phyloP scores from a whole-genome alignment of 2,113 vertebrate genomes.

The Prunella fulvescens region DNA sequence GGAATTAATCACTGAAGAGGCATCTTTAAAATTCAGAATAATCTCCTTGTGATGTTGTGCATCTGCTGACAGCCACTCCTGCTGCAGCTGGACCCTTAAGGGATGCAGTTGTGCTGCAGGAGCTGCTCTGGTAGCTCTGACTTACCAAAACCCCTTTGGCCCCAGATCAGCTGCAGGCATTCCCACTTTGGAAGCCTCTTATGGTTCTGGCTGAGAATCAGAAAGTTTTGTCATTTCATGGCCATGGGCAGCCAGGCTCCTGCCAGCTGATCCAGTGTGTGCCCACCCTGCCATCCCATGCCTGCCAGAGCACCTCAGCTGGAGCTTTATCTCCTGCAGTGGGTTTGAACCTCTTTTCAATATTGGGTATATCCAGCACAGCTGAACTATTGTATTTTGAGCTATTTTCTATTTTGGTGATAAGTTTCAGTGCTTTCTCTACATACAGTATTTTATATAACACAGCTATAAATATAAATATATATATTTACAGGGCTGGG shows the following conservation, averaged over 20 bases:
- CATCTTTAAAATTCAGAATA: background rate
- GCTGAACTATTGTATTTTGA: slow-evolving; percentile 44
- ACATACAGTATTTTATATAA: slow-evolving; percentile 59
- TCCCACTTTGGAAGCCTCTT: background rate
- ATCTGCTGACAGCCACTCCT: accelerated
- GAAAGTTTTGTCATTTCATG: background rate
- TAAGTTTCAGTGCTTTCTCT: slow-evolving; percentile 51
- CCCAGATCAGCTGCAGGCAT: accelerated
- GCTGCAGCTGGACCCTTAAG: background rate
- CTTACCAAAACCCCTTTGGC: background rate
- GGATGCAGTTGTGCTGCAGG: background rate
- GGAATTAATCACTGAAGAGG: background rate
- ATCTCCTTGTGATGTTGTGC: background rate
- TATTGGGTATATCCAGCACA: slow-evolving; percentile 13
- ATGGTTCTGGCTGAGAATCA: background rate
- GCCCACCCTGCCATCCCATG: background rate
- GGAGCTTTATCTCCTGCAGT: slow-evolving; percentile 11
- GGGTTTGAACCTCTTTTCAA: slow-evolving; percentile 36
- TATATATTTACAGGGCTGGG: slow-evolving; percentile 23
- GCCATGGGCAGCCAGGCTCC: background rate
- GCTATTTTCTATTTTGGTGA: slow-evolving; percentile 65
- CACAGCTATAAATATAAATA: background rate
- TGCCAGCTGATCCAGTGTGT: background rate
- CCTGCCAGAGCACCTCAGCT: background rate
- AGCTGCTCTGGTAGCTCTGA: background rate